phyloP scores from a whole-genome alignment of 2,113 vertebrate species.

The Petaurus breviceps region DNA sequence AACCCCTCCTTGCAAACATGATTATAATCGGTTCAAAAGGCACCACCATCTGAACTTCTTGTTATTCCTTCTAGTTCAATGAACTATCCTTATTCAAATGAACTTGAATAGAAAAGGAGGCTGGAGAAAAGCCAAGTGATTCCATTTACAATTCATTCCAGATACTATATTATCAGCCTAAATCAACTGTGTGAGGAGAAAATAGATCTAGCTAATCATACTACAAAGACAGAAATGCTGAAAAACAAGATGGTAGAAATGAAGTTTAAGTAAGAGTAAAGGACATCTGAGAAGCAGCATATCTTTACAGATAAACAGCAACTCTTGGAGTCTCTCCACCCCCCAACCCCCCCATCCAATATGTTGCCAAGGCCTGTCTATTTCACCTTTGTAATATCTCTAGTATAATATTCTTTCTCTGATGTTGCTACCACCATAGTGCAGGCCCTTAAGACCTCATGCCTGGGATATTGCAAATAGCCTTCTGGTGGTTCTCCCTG shows the following conservation, averaged over 20 bases:
- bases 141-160: neutral
- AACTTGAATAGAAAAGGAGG: neutral
- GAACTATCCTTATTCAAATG: neutral
- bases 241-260: conserved; percentile 41
- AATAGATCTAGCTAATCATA: conserved; percentile 2
- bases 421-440: neutral
- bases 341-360: neutral
- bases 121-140: neutral
- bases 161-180: conserved; percentile 60
- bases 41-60: neutral
- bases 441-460: neutral
- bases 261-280: conserved; percentile 39
- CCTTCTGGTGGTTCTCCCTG: neutral
- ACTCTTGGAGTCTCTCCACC: neutral
- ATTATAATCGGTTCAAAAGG: neutral
- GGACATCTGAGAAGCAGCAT: neutral
- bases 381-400: neutral
- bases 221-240: conserved; percentile 8
- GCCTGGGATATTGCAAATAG: neutral
- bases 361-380: neutral
- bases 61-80: neutral
- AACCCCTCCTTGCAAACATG: neutral
- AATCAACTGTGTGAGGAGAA: conserved; percentile 41
- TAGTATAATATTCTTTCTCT: neutral
- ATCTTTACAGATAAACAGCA: neutral